Conservation (phyloP, 2,888 invertebrate genomes). For the Eilema griseolum region DNA sequence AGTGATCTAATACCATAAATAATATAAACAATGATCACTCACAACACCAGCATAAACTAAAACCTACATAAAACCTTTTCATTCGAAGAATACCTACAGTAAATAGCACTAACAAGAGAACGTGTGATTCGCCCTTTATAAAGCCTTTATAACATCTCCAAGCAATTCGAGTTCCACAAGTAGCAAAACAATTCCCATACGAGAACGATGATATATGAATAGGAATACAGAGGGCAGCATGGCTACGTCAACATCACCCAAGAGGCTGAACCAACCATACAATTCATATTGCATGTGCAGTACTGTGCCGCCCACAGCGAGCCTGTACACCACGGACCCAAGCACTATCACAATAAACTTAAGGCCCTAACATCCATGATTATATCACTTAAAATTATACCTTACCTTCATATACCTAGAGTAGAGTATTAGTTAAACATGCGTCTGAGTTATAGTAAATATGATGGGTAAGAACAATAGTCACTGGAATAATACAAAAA, state of each 20-base stretch:
- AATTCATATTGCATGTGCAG: conserved; percentile 83
- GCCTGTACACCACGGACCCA: conserved; percentile 62
- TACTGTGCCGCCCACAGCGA: conserved; percentile 80
- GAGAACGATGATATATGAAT: conserved; percentile 55
- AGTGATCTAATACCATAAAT: no score
- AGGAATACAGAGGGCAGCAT: conserved; percentile 37
- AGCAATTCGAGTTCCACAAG: conserved; percentile 21
- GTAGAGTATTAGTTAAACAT: conserved; percentile 5
- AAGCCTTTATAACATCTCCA: conserved; percentile 2
- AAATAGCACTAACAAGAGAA: background rate
- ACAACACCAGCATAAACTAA: background rate
- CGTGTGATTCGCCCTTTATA: background rate
- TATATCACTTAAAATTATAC: conserved; percentile 21
- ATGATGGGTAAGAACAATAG: background rate
- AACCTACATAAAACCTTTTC: background rate
- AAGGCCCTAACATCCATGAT: conserved; percentile 12
- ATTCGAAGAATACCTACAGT: no score
- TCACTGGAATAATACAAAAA: conserved; percentile 67
- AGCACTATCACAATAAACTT: conserved; percentile 45
- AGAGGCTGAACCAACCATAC: conserved; percentile 65
- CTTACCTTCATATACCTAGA: conserved; percentile 18
- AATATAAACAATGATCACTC: no score
- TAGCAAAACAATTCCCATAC: conserved; percentile 52
- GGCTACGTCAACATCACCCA: conserved; percentile 48
- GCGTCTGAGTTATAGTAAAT: background rate